A percentile compares a stretch with the other conserved stretches of the same genome.
Conservation (phyloP, 2,888 invertebrate species). For the Pyralis farinalis region DNA sequence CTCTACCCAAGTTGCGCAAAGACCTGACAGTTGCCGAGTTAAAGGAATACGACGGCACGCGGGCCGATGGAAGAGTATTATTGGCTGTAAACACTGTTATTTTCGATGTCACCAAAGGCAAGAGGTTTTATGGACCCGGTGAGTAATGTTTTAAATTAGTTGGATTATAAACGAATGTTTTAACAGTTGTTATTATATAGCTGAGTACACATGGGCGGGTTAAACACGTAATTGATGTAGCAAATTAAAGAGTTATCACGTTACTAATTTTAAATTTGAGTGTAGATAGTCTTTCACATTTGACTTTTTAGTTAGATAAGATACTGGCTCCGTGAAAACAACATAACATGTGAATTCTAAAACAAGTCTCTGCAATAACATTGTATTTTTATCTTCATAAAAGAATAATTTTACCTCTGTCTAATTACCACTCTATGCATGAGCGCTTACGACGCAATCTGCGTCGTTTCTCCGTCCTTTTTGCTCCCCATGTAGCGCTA, state of each 20-base stretch:
- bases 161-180: background rate
- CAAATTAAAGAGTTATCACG: no score
- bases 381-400: no score
- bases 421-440: conserved; percentile 11
- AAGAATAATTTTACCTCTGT: no score
- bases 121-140: conserved; percentile 97
- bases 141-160: conserved; percentile 37
- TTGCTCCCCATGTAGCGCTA: background rate
- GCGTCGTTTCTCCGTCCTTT: background rate
- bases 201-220: background rate
- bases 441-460: conserved; percentile 10
- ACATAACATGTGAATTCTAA: no score
- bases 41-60: conserved; percentile 90
- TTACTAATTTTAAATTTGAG: no score
- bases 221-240: no score
- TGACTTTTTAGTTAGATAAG: no score
- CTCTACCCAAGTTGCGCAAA: conserved; percentile 89
- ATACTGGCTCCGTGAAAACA: no score
- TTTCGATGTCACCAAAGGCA: conserved; percentile 96
- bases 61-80: conserved; percentile 92
- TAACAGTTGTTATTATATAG: no score
- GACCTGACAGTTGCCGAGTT: conserved; percentile 95
- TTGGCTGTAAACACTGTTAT: conserved; percentile 96
- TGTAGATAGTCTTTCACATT: no score
- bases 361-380: no score